These are phyloP conservation scores for Lucilia cuprina DNA, from an alignment of 1,140 invertebrate species.

Conservation along the genomic window DNA sequence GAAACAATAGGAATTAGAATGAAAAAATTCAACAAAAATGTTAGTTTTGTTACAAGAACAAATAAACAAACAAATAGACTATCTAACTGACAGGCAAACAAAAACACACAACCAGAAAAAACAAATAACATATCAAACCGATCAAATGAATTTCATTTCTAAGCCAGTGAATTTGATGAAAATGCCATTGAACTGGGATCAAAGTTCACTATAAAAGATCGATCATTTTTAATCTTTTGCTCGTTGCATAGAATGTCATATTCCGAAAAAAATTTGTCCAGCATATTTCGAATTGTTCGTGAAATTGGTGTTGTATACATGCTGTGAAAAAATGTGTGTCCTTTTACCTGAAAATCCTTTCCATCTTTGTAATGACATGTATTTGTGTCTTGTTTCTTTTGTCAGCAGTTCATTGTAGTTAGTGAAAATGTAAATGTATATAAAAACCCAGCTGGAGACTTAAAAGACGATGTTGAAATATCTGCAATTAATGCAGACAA, in stretches of 20 bases:
- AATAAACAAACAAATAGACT: background rate
- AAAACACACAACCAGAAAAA: background rate
- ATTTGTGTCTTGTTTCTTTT: background rate
- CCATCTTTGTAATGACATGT: background rate
- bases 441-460: background rate
- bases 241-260: background rate
- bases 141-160: background rate
- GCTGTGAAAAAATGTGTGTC: background rate
- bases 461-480: background rate
- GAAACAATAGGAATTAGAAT: conserved; percentile 1
- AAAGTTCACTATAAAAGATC: background rate
- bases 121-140: background rate
- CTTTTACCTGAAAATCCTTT: background rate
- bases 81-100: background rate
- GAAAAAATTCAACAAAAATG: background rate
- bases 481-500: conserved; percentile 4
- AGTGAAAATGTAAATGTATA: background rate
- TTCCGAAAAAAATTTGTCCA: background rate
- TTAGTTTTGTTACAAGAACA: background rate
- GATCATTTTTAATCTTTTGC: background rate
- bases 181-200: background rate
- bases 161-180: background rate
- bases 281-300: background rate
- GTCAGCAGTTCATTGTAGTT: background rate
- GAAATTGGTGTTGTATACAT: background rate